A percentile compares a stretch with the other conserved stretches of the same genome.
phyloP scores from a whole-genome alignment of 2,888 invertebrate genomes.

The Ischnura elegans region DNA sequence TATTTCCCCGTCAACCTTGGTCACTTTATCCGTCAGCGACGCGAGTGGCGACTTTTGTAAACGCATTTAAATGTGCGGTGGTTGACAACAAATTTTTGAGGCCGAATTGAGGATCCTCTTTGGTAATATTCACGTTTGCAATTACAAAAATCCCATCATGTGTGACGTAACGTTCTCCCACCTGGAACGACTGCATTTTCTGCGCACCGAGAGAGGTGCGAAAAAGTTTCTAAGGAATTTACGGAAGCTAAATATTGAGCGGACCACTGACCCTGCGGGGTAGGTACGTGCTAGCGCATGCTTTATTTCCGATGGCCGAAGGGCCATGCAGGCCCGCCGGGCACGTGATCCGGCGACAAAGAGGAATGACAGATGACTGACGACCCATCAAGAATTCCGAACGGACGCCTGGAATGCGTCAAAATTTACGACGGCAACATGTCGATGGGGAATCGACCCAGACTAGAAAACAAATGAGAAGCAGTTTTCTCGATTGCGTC shows the following conservation, averaged over 20 bases:
- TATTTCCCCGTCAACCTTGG: too few relatives aligned
- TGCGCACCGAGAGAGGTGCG: not conserved
- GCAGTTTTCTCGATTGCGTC: not conserved
- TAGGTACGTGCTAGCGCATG: not conserved
- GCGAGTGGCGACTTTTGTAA: too few relatives aligned
- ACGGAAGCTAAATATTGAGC: not conserved
- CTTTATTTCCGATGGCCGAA: not conserved
- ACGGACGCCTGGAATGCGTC: not conserved
- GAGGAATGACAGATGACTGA: constrained; percentile 31
- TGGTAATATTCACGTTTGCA: too few relatives aligned
- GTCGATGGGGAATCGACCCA: constrained; percentile 16
- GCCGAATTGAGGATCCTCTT: too few relatives aligned
- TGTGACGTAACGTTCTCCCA: not conserved
- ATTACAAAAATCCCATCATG: too few relatives aligned
- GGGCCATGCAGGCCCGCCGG: not conserved
- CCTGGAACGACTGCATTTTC: not conserved
- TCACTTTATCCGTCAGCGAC: too few relatives aligned
- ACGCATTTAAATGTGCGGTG: too few relatives aligned
- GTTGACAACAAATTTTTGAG: too few relatives aligned
- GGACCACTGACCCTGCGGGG: not conserved
- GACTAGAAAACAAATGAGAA: not conserved
- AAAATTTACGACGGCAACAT: constrained; percentile 21
- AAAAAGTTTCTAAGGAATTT: not conserved
- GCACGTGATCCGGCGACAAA: not conserved
- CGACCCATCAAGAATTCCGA: constrained; percentile 15